Evolutionary conservation across 2,113 vertebrate genomes (phyloP), one percentile per base, ranked within the genome.

Genomic region (Aptenodytes patagonicus): DNA sequence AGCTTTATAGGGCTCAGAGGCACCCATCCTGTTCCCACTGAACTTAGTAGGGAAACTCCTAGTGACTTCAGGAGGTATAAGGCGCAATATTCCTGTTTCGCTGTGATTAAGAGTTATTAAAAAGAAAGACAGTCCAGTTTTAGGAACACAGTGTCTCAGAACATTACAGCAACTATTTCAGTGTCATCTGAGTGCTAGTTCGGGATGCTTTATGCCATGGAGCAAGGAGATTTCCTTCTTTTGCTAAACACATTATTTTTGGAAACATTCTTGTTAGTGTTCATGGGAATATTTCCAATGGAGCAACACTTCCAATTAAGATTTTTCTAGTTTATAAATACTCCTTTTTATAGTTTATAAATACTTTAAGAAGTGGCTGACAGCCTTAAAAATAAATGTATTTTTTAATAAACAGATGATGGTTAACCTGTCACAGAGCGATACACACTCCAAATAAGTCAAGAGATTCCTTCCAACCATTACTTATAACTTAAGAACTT

Each of bases 241-340:
- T 55, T 58, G 26, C 64, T 90, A n/a, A 90, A 76, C 65, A 26
- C 0, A 5, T 66, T 97, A 86, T 94, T 96, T 96, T 92, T 88
- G 92, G 95, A 93, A 94, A 80, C 55, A 13, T 76, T 86, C 79
- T 51, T 83, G 46, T 31, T 55, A 9, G 52, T 6, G 28, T n/a
- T 76, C 70, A 66, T 29, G 14, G 85, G 71, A 95, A 60, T 60
- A 25, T 47, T 89, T 92, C 92, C 83, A 96, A 34, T 28, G 29
- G 68, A 83, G 62, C 42, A 93, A 78, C 83, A 75, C 64, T 92
- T 78, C 90, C 90, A 94, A 73, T 93, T 88, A 96, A 83, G 71
- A 91, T 5, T 78, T 86, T 90, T n/a, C 32, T 7, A 38, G 57
- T 80, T 68, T 40, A 92, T 85, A 89, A 95, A 76, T 68, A 77